phyloP scores from a whole-genome alignment of 2,797 vertebrate species.

The Arremon aurantiirostris region DNA sequence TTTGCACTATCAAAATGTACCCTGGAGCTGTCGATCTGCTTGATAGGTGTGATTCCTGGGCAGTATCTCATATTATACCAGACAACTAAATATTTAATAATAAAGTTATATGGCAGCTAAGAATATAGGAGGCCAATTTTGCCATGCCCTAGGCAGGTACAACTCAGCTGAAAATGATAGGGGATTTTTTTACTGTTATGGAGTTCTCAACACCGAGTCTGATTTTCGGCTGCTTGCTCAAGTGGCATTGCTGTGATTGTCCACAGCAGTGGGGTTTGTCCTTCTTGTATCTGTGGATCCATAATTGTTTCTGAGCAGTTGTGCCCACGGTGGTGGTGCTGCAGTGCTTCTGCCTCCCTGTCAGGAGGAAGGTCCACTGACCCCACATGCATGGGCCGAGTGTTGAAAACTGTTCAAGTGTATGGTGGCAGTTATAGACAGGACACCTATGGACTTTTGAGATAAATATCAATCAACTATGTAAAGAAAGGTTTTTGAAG shows the following conservation, averaged over 20 bases:
- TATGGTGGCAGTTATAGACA: neutral
- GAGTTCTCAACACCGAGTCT: neutral
- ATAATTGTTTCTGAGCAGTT: neutral
- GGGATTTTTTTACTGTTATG: rapidly evolving
- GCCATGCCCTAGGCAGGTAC: neutral
- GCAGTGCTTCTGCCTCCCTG: neutral
- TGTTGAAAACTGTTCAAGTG: neutral
- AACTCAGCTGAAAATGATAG: neutral
- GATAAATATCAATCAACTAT: neutral
- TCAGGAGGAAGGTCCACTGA: neutral
- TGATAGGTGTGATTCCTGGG: neutral
- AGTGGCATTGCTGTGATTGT: neutral
- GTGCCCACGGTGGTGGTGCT: neutral
- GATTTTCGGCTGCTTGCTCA: neutral
- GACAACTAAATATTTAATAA: neutral
- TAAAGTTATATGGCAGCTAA: neutral
- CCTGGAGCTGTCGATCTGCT: neutral
- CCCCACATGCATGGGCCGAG: rapidly evolving
- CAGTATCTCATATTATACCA: neutral
- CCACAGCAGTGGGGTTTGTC: neutral
- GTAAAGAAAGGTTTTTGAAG: neutral
- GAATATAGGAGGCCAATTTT: neutral
- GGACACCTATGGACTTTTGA: neutral
- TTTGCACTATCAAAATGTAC: neutral
- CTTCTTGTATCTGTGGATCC: neutral